Evolutionary conservation across 1,140 invertebrate genomes (phyloP).

Genomic region (Nasonia vitripennis): DNA sequence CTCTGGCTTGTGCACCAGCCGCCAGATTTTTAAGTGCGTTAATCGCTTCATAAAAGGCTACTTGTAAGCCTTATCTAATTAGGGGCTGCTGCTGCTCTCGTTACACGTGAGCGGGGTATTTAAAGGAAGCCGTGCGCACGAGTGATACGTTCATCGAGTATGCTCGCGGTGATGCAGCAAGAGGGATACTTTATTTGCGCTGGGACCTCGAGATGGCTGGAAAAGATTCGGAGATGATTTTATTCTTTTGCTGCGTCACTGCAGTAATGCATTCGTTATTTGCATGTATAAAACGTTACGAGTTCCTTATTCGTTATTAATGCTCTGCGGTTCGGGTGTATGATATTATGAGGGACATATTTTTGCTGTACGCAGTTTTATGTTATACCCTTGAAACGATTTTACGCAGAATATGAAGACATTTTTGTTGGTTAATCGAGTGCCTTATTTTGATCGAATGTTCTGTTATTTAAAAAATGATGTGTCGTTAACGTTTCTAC

Average conservation of each 20-base stretch:
- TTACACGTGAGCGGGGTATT: neutral
- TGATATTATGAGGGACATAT: neutral
- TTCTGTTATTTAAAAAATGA: too few relatives aligned
- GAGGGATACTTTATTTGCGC: neutral
- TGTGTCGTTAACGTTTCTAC: too few relatives aligned
- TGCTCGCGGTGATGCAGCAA: neutral
- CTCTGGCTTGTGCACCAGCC: neutral
- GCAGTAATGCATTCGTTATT: neutral
- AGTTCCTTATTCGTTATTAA: neutral
- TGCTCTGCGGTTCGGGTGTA: neutral
- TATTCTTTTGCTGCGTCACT: neutral
- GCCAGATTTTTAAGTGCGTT: conserved; percentile 31
- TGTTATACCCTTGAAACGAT: too few relatives aligned
- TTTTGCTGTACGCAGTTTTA: too few relatives aligned
- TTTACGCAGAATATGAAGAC: too few relatives aligned
- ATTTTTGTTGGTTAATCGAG: too few relatives aligned
- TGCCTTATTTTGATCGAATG: too few relatives aligned
- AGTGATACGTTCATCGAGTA: neutral
- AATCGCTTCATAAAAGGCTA: conserved; percentile 51
- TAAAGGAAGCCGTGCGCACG: neutral
- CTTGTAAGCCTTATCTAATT: conserved; percentile 31
- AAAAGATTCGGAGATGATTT: neutral
- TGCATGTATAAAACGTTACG: neutral
- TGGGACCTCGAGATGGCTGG: neutral
- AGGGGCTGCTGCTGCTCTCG: neutral